These are phyloP conservation scores for Erpetoichthys calabaricus DNA, from an alignment of 2,797 vertebrate species.

Conservation along the genomic window DNA sequence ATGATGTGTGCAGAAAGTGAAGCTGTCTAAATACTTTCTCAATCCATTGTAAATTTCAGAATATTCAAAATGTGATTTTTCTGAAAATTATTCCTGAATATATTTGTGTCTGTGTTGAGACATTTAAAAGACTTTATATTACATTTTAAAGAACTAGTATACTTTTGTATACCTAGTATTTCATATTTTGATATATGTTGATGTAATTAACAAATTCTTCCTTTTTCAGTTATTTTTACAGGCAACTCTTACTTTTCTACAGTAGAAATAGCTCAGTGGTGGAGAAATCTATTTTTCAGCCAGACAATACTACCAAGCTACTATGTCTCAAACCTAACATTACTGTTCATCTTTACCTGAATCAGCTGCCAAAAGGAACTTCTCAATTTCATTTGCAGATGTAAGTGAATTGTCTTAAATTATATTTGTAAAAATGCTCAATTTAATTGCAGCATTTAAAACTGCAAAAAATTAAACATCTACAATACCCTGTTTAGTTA, in stretches of 20 bases:
- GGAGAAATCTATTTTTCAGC: slow-evolving; percentile 72
- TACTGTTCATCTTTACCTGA: slow-evolving; percentile 74
- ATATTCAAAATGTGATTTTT: too few relatives aligned
- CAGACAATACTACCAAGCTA: slow-evolving; percentile 46
- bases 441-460: not conserved
- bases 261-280: slow-evolving; percentile 55
- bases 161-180: too few relatives aligned
- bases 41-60: too few relatives aligned
- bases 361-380: slow-evolving; percentile 80
- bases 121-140: too few relatives aligned
- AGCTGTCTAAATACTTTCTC: too few relatives aligned
- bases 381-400: slow-evolving; percentile 60
- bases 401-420: slow-evolving; percentile 41
- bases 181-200: too few relatives aligned
- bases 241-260: slow-evolving; percentile 78
- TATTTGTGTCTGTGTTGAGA: too few relatives aligned
- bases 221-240: slow-evolving; percentile 75
- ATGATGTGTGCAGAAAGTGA: too few relatives aligned
- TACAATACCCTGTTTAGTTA: not conserved
- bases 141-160: too few relatives aligned
- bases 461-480: too few relatives aligned
- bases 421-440: not conserved
- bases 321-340: slow-evolving; percentile 64
- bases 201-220: too few relatives aligned
- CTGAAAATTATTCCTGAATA: too few relatives aligned